Evolutionary conservation across 2,797 vertebrate species (phyloP), one percentile per base, ranked within the genome.

Genomic region (Chaenodraco wilsoni): DNA sequence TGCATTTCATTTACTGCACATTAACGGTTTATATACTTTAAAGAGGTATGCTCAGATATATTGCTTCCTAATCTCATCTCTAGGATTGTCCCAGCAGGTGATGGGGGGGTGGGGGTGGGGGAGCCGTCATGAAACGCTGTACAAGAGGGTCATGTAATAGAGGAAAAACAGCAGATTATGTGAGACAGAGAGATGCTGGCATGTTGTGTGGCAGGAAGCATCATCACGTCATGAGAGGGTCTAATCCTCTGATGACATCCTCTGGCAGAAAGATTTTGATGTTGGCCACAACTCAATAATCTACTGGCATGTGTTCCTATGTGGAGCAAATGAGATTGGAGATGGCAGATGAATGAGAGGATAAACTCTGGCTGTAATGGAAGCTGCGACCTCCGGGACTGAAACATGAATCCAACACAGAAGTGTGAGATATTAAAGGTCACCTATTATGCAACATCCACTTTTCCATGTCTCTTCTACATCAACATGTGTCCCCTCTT

Each of bases 171-270:
- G 40, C 63, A 69, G 74, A 81, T 81, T 86, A 74, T 50, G 51
- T 61, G 59, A 3, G 4, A 74, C 46, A 0, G 21, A 63, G 56
- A 48, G 33, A 45, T 73, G 31, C 3, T 74, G 43, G 54, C 56
- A 63, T 23, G 51, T 67, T 66, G 33, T 58, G 4, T 65, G 54
- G 45, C 41, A 41, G 61, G 43, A 78, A 72, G 62, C 5, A 10
- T 52, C 72, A 85, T 84, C 56, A 76, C 85, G 78, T 77, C 74
- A 86, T 63, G 43, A 44, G 17, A 16, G 40, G 16, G 51, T 17
- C 71, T 79, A 76, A 86, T 85, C 78, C 81, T 52, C 37, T 65
- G 65, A 81, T 74, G 59, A 79, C 55, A 74, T 17, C 65, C 19
- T 45, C 76, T 49, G 65, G 76, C 63, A 41, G 51, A 71, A 43